Conservation (phyloP, 2,888 invertebrate species). For the Ormyrus rosae region DNA sequence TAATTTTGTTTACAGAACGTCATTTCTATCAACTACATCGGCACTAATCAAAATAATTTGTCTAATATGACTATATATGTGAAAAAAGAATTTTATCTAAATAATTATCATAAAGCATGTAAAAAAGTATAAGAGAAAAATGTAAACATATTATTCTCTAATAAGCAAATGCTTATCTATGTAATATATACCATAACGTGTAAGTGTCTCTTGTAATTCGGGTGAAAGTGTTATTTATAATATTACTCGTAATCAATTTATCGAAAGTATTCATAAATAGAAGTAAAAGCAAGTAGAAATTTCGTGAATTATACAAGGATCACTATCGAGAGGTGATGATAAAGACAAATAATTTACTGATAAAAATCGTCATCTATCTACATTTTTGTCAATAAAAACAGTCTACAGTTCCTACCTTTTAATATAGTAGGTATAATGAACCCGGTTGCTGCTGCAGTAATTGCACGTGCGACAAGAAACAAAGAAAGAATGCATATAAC, state of each 20-base stretch:
- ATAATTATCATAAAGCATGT: too few species aligned
- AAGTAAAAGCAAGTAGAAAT: conserved; percentile 53
- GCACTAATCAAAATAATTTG: too few species aligned
- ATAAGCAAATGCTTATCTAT: too few species aligned
- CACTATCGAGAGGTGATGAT: conserved; percentile 48
- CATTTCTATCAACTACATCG: too few species aligned
- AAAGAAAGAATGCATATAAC: conserved; percentile 71
- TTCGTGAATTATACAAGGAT: conserved; percentile 15
- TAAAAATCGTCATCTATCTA: conserved; percentile 25
- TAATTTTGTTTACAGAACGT: too few species aligned
- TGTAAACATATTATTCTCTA: too few species aligned
- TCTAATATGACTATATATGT: too few species aligned
- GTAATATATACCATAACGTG: too few species aligned
- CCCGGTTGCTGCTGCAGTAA: conserved; percentile 70
- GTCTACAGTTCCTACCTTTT: conserved; percentile 73
- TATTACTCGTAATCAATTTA: conserved; percentile 2
- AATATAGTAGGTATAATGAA: conserved; percentile 75
- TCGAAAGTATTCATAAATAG: conserved; percentile 24
- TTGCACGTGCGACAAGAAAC: conserved; percentile 72
- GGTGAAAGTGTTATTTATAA: background rate
- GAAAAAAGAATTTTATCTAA: too few species aligned
- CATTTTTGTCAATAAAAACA: conserved; percentile 18
- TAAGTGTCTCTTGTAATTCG: too few species aligned
- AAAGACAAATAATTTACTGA: conserved; percentile 1
- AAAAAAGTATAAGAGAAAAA: too few species aligned